Evolutionary conservation across 2,113 vertebrate species (phyloP).

Genomic region (Pitta sordida): DNA sequence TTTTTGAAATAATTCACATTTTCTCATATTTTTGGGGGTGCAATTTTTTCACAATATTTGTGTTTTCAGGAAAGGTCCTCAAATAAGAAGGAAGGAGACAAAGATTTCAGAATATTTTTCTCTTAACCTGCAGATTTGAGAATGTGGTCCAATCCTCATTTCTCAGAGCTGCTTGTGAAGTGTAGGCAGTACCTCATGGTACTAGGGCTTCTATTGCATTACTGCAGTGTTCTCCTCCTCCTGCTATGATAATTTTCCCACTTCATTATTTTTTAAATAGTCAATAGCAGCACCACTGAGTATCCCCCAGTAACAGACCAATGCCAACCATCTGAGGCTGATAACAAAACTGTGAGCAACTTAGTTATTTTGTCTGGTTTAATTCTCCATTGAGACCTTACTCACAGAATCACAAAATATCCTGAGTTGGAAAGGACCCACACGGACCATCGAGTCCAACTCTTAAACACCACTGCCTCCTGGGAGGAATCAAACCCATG

Average conservation of each 20-base stretch:
- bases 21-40: background rate
- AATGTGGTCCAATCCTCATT: background rate
- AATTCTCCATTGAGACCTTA: no score
- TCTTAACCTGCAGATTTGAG: background rate
- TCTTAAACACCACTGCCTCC: no score
- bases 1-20: background rate
- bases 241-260: background rate
- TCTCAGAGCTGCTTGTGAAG: background rate
- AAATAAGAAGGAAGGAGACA: background rate
- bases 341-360: background rate
- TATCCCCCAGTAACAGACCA: background rate
- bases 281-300: background rate
- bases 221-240: background rate
- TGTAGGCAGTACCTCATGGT: background rate
- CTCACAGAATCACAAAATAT: no score
- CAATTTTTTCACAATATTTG: background rate
- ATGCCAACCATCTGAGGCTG: background rate
- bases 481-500: no score
- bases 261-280: background rate
- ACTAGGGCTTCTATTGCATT: background rate
- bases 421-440: no score
- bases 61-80: background rate
- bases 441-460: no score
- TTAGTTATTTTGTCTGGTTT: no score
- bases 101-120: background rate